These are phyloP conservation scores for Uloborus diversus DNA, from an alignment of 1,140 invertebrate species.

Conservation along the genomic window DNA sequence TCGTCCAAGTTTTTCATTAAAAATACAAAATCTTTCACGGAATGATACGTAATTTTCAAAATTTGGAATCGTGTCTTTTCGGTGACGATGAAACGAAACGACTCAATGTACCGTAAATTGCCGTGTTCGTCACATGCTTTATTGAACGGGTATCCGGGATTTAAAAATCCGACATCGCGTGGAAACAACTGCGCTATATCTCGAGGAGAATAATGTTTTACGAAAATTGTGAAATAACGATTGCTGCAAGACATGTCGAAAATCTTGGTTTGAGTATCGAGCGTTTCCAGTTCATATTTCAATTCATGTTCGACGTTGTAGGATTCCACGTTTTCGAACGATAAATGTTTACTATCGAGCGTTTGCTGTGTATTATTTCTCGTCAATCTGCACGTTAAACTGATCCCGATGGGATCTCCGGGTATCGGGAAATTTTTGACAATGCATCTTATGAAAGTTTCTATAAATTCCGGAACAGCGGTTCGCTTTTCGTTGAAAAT, in stretches of 20 bases:
- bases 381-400: background rate
- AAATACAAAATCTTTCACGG: background rate
- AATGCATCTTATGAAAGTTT: background rate
- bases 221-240: slow-evolving; percentile 23
- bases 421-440: background rate
- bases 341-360: background rate
- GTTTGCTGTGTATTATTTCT: background rate
- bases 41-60: background rate
- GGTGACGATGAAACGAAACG: slow-evolving; percentile 1
- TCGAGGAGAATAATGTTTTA: background rate
- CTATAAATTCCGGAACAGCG: background rate
- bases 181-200: background rate
- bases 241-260: too few relatives aligned
- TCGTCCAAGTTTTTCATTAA: background rate
- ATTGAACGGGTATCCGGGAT: background rate
- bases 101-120: background rate
- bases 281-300: too few relatives aligned
- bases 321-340: too few relatives aligned
- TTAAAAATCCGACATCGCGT: slow-evolving; percentile 13
- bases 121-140: background rate
- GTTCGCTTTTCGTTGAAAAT: background rate
- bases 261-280: slow-evolving; percentile 33
- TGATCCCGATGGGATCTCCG: background rate
- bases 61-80: background rate
- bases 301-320: too few relatives aligned